Evolutionary conservation across 2,797 vertebrate genomes (phyloP).

Genomic region (Tachyglossus aculeatus): DNA sequence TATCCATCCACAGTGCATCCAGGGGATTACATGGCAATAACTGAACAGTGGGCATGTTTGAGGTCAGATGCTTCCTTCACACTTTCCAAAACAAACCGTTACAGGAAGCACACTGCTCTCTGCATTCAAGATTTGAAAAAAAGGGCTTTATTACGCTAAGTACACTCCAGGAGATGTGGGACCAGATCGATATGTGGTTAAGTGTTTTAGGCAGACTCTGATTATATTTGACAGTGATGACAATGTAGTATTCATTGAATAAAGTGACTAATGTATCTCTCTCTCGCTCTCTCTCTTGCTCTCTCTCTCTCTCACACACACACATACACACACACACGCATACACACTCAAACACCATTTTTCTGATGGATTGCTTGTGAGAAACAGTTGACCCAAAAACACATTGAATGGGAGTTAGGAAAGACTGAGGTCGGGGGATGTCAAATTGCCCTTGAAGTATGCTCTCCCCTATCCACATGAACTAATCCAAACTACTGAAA

Average conservation of each 20-base stretch:
- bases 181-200: slow-evolving; percentile 60
- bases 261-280: slow-evolving; percentile 52
- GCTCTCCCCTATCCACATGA: slow-evolving; percentile 9
- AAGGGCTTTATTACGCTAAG: slow-evolving; percentile 12
- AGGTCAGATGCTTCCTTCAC: slow-evolving; percentile 57
- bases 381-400: slow-evolving; percentile 44
- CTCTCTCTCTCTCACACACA: too few species aligned
- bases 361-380: slow-evolving; percentile 25
- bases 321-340: slow-evolving; percentile 25
- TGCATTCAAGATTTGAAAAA: slow-evolving; percentile 8
- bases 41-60: slow-evolving; percentile 42
- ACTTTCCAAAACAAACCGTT: slow-evolving; percentile 66
- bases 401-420: slow-evolving; percentile 13
- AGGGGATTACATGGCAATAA: slow-evolving; percentile 16
- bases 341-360: slow-evolving; percentile 40
- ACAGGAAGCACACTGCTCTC: slow-evolving; percentile 48
- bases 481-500: background rate
- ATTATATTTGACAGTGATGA: slow-evolving; percentile 62
- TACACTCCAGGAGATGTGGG: slow-evolving; percentile 39
- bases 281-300: background rate
- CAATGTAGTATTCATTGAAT: slow-evolving; percentile 32
- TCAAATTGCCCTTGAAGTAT: slow-evolving; percentile 26
- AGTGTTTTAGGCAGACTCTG: slow-evolving; percentile 65
- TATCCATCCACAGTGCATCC: slow-evolving; percentile 23
- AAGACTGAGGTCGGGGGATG: slow-evolving; percentile 6